Base-by-base conservation (phyloP, 2,113 vertebrate genomes). In the Electrona antarctica region DNA sequence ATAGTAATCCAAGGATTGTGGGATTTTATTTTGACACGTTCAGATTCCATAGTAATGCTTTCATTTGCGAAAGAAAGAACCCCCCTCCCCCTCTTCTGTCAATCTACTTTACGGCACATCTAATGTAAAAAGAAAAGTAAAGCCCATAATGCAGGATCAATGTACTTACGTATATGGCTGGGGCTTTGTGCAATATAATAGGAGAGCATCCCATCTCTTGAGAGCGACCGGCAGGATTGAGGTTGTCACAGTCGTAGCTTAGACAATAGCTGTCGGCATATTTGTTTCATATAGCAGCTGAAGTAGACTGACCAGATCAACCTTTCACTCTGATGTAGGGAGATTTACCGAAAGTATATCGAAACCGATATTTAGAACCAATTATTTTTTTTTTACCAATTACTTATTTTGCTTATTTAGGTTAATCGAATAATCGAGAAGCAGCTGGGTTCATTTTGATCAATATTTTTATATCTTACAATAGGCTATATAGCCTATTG, bases 281-380 rank as follows among this genome's bases (percentile, higher is more conserved):
- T 67, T 65, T 52, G 0, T 58, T 66, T 12, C 41, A 49, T 60
- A 11, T 60, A 11, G 56, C 13, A 51, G 6, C 28, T 56, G 11
- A 62, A 80, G 75, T 50, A 45, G 77, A 51, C 69, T 29, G 66
- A 82, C 73, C 65, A 71, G 70, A 57, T 12, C 7, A 8, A 79
- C 8, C 55, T 55, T 28, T 46, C 72, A 29, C 29, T n/a, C 10
- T 7, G 58, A 55, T 55, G 54, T n/a, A 62, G 7, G 45, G 29
- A 3, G 2, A 41, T 41, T 41, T 4, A 41, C 33, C 33, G 0
- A 41, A 4, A 41, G 3, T 41, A 0, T 41, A 41, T 41, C 5
- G 33, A 6, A 41, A 41, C 33, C 33, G 1, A 41, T 41, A 41
- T 41, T 41, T 41, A 41, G 33, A 41, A 41, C 33, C 33, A 41